These are phyloP conservation scores for Achatina immaculata DNA, from an alignment of 1,140 invertebrate species.

Conservation along the genomic window DNA sequence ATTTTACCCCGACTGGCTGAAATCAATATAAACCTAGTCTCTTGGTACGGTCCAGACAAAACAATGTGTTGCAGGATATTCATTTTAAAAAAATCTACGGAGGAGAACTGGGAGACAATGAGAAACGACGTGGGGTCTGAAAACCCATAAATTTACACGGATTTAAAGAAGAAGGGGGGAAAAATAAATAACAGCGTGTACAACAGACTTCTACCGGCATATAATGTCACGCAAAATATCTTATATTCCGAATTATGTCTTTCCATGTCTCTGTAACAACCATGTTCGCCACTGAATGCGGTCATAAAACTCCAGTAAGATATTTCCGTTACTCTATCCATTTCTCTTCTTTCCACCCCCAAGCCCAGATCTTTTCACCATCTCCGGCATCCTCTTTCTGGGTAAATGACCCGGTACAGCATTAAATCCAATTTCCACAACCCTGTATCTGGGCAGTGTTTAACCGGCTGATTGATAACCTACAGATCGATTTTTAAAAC, in stretches of 20 bases:
- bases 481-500: conserved; percentile 10
- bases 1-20: not conserved
- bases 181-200: too few relatives aligned
- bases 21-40: not conserved
- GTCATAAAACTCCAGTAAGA: not conserved
- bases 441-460: not conserved
- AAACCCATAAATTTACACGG: too few relatives aligned
- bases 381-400: too few relatives aligned
- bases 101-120: too few relatives aligned
- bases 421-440: conserved; percentile 7
- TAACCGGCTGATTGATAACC: conserved; percentile 3
- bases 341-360: too few relatives aligned
- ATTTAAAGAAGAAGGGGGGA: too few relatives aligned
- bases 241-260: not conserved
- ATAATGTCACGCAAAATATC: not conserved
- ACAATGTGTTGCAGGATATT: not conserved
- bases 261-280: not conserved
- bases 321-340: too few relatives aligned
- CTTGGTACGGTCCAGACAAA: not conserved
- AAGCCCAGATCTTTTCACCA: too few relatives aligned
- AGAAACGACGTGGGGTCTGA: too few relatives aligned
- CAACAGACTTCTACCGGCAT: not conserved
- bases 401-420: not conserved
- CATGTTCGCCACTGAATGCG: not conserved
- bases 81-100: too few relatives aligned